These are phyloP conservation scores for Toxotes chatareus DNA, from an alignment of 2,113 vertebrate species.

Conservation along the genomic window DNA sequence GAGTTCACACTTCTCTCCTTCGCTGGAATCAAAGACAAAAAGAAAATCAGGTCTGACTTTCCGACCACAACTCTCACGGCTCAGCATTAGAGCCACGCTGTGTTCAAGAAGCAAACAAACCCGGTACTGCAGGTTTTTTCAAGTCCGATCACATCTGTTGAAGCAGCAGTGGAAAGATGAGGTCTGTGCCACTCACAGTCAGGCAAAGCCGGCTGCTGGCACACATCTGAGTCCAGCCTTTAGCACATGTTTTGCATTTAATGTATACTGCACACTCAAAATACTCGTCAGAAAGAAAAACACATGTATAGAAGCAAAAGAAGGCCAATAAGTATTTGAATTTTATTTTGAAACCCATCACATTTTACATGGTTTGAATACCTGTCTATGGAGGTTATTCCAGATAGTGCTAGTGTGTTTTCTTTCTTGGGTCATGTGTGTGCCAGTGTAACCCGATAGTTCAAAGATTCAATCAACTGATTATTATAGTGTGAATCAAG, in stretches of 20 bases:
- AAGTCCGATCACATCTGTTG: constrained; percentile 59
- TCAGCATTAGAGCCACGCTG: constrained; percentile 35
- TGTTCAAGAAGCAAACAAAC: constrained; percentile 38
- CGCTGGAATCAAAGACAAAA: not conserved
- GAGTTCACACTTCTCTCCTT: not conserved
- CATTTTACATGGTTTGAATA: not conserved
- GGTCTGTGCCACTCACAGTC: constrained; percentile 33
- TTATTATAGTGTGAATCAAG: constrained; percentile 21
- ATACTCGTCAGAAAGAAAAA: not conserved
- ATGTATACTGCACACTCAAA: constrained; percentile 1
- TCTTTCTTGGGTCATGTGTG: not conserved
- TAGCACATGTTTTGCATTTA: constrained; percentile 10
- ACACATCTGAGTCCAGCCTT: constrained; percentile 18
- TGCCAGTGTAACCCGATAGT: not conserved
- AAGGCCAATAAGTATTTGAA: not conserved
- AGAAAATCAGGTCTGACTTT: constrained; percentile 26
- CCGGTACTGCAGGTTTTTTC: constrained; percentile 18
- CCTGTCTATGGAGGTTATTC: not conserved
- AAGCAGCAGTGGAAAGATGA: constrained; percentile 48
- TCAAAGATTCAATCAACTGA: not conserved
- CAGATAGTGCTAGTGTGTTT: not conserved
- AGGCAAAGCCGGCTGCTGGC: constrained; percentile 27
- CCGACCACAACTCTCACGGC: constrained; percentile 7
- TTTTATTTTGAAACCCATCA: constrained; percentile 1
- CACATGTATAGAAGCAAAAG: not conserved